Base-by-base conservation (phyloP, 2,113 vertebrate species). In the Tringa solitaria region DNA sequence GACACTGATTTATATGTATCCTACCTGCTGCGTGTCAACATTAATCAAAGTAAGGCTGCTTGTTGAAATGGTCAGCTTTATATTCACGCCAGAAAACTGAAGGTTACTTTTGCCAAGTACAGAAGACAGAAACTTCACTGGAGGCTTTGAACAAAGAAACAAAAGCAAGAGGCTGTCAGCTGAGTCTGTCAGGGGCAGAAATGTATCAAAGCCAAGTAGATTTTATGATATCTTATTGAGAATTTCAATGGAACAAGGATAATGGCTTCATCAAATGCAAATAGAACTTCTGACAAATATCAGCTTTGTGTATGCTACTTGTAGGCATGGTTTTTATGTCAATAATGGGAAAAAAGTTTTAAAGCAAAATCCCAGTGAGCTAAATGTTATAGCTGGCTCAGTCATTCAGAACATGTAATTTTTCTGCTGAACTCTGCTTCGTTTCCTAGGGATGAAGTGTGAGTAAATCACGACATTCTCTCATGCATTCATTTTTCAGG, bases 61-160 rank as follows among this genome's bases (percentile, higher is more conserved):
- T 22, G 98, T 99, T 73, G 99, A 99, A 94, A 99, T 98, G 57
- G 98, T 98, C 95, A 99, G 97, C 96, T 98, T 98, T 97, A 99
- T 98, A 85, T 98, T 98, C 90, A 98, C 92, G 35, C 99, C 99
- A 61, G 99, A 99, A 98, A 99, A 99, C 98, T 99, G 99, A 87
- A 99, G 98, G 96, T 99, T 99, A 95, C 98, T 99, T 97, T 98
- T 99, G 90, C 99, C 99, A 97, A 99, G 98, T 87, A 99, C 98
- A 48, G 98, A 97, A 95, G 98, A 98, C 77, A 98, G 96, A 63
- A 97, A 98, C 92, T 99, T 99, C 81, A 96, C 97, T 37, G 98
- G 98, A 95, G 98, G 97, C 99, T 99, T 97, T 87, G 93, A 97
- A 97, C 53, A 96, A 68, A 98, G 93, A 76, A 95, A 93, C 85